Conservation (phyloP, 92 coral and sea anemone genomes). For the Heliopora coerulea region DNA sequence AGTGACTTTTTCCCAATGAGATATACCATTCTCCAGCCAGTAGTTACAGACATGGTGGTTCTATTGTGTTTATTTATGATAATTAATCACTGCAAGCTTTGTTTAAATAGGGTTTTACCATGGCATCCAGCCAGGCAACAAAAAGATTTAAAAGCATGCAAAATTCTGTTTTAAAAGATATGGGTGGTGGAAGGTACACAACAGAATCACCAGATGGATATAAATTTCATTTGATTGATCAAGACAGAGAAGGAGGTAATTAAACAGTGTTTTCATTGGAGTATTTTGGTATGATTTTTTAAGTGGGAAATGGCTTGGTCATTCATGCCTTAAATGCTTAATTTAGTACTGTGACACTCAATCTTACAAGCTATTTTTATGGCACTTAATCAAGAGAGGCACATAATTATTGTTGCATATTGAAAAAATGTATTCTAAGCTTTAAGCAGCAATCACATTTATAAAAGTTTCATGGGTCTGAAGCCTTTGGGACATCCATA, state of each 20-base stretch:
- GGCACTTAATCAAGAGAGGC: too few species aligned
- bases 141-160: slow-evolving; percentile 63
- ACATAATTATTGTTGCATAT: too few species aligned
- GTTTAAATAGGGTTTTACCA: slow-evolving; percentile 68
- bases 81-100: too few species aligned
- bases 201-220: slow-evolving; percentile 95
- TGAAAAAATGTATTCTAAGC: too few species aligned
- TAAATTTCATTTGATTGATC: slow-evolving; percentile 68
- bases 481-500: too few species aligned
- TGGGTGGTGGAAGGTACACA: slow-evolving; percentile 58
- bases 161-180: slow-evolving; percentile 58
- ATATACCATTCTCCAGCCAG: too few species aligned
- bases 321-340: too few species aligned
- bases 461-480: too few species aligned
- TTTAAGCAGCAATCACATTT: too few species aligned
- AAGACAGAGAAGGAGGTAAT: slow-evolving; percentile 69
- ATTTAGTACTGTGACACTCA: too few species aligned
- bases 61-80: background rate
- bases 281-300: background rate
- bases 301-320: too few species aligned
- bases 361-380: too few species aligned
- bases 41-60: background rate
- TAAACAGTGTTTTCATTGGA: background rate
- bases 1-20: background rate
- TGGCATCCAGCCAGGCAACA: slow-evolving; percentile 79